Conservation (phyloP, 1,140 invertebrate genomes). For the Stegodyphus mimosarum region DNA sequence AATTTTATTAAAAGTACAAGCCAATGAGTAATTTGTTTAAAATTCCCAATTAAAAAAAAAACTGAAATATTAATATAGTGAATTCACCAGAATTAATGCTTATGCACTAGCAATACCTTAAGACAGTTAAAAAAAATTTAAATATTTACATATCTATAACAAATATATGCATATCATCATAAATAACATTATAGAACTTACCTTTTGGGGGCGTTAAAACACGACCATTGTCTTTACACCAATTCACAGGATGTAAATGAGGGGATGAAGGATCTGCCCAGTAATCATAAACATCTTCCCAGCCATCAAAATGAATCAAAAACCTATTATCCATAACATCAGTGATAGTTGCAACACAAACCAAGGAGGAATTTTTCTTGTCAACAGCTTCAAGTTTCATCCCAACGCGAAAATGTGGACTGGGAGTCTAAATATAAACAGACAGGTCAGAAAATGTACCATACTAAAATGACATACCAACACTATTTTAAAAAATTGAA, state of each 20-base stretch:
- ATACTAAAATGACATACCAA: background rate
- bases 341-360: slow-evolving; percentile 89
- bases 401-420: slow-evolving; percentile 83
- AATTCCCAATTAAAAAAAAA: too few relatives aligned
- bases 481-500: too few relatives aligned
- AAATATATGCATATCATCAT: too few relatives aligned
- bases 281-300: slow-evolving; percentile 93
- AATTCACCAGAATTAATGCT: too few relatives aligned
- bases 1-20: too few relatives aligned
- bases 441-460: background rate
- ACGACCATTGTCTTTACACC: slow-evolving; percentile 85
- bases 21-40: too few relatives aligned
- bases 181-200: background rate
- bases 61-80: too few relatives aligned
- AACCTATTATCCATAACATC: slow-evolving; percentile 87
- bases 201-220: slow-evolving; percentile 86
- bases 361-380: slow-evolving; percentile 83
- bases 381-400: slow-evolving; percentile 97
- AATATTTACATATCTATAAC: too few relatives aligned
- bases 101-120: too few relatives aligned
- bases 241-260: slow-evolving; percentile 93
- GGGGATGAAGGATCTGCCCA: slow-evolving; percentile 91
- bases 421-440: slow-evolving; percentile 70
- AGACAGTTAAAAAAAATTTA: too few relatives aligned
- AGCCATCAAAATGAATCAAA: slow-evolving; percentile 94